Base-by-base conservation (phyloP, 2,888 invertebrate species). In the Pheosia gnoma region DNA sequence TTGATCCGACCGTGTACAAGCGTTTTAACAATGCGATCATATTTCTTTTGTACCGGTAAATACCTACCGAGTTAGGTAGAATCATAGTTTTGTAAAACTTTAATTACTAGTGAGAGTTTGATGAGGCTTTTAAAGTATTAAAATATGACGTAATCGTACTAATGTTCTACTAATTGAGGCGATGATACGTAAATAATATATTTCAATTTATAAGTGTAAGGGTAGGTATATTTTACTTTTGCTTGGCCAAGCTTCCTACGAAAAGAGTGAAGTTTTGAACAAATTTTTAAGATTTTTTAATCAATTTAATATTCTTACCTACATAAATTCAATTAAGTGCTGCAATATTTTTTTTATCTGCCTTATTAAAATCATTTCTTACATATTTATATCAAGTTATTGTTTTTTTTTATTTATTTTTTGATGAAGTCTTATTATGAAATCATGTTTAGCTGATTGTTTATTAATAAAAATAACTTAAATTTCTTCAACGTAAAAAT, bases 191-290 rank as follows among this genome's bases (percentile, higher is more conserved):
- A 57, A 47, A 45, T 60, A 55, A 47, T 3, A 43, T 3, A 9
- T n/a, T 47, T 47, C n/a, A 47, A 57, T 59, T 59, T 59, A 58
- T 61, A 56, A 58, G 5, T 58, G 25, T 60, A 65, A 11, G 45
- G 57, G 55, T 47, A 65, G 51, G 51, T 25, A 51, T 25, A 55
- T 73, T 64, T 60, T 52, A 59, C 63, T 73, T 64, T 60, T 52
- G 58, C 62, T 70, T 61, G 73, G 70, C 72, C 75, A 73, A 72
- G 70, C 72, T 72, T 75, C 66, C 68, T 75, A 13, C 68, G 58
- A 58, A 60, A 53, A 41, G 67, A 60, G 59, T 62, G 60, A 70
- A 58, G 57, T 49, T 49, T 55, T 39, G 70, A 75, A 75, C 70
- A 75, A 75, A 62, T 63, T 52, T 47, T 47, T 49, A 49, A 47